These are phyloP conservation scores for Perccottus glenii DNA, from an alignment of 2,113 vertebrate species.

Conservation along the genomic window DNA sequence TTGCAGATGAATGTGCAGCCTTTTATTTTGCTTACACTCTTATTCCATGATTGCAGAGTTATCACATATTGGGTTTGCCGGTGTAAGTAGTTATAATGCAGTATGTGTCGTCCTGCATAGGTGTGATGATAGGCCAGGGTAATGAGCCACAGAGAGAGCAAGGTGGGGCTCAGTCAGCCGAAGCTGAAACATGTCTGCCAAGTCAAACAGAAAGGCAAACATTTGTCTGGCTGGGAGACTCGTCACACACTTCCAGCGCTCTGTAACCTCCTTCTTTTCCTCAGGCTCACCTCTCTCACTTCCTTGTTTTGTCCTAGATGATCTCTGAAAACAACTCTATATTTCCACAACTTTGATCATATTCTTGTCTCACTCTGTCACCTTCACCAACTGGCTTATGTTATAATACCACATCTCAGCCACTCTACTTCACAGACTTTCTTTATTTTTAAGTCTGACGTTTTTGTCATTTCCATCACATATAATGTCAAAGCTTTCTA, in stretches of 20 bases:
- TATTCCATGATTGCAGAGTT: conserved; percentile 11
- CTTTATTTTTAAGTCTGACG: conserved; percentile 20
- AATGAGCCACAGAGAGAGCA: conserved; percentile 65
- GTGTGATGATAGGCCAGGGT: conserved; percentile 60
- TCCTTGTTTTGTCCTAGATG: conserved; percentile 16
- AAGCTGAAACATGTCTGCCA: conserved; percentile 59
- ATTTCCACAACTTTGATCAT: conserved; percentile 44
- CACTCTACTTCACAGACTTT: neutral
- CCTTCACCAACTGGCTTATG: conserved; percentile 44
- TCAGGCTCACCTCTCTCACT: conserved; percentile 19
- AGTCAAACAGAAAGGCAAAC: conserved; percentile 57
- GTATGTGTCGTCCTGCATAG: conserved; percentile 33
- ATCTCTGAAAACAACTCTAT: conserved; percentile 21
- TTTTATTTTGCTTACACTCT: neutral
- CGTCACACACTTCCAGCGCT: conserved; percentile 22
- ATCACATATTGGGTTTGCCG: neutral
- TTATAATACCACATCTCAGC: conserved; percentile 16
- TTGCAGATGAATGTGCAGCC: too few relatives aligned
- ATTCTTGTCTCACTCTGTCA: conserved; percentile 26
- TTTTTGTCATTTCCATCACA: conserved; percentile 6
- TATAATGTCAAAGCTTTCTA: conserved; percentile 15
- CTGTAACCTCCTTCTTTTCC: conserved; percentile 35
- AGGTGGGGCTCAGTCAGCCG: conserved; percentile 65
- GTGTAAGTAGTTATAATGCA: conserved; percentile 42
- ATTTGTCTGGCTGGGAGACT: conserved; percentile 46